A percentile compares a stretch with the other conserved stretches of the same genome.
These are phyloP conservation scores for Drosophila bipectinata DNA, from an alignment of 1,140 invertebrate species.

Conservation along the genomic window DNA sequence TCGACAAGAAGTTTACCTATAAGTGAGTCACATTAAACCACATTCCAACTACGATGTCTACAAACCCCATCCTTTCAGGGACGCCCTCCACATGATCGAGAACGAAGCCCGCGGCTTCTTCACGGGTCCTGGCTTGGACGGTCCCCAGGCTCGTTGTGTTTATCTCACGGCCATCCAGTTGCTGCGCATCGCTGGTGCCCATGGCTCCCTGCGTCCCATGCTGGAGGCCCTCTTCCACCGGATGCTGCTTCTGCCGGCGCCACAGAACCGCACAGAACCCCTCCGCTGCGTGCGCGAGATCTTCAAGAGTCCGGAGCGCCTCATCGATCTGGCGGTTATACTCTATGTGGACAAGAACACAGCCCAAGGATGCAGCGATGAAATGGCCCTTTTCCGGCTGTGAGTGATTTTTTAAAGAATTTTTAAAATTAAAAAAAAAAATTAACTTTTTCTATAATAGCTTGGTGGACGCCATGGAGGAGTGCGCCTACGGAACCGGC, in stretches of 20 bases:
- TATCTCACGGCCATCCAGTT: conserved; percentile 89
- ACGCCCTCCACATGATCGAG: conserved; percentile 83
- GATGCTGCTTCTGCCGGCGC: conserved; percentile 94
- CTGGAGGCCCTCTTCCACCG: conserved; percentile 96
- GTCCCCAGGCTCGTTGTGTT: conserved; percentile 81
- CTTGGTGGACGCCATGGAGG: conserved; percentile 95
- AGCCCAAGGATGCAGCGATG: conserved; percentile 91
- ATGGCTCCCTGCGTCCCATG: conserved; percentile 92
- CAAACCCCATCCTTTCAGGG: conserved; percentile 35
- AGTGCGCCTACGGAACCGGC: conserved; percentile 87
- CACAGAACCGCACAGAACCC: conserved; percentile 92
- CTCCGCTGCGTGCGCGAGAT: conserved; percentile 92
- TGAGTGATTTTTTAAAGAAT: conserved; percentile 83
- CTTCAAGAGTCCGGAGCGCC: conserved; percentile 88
- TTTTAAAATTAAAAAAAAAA: neutral
- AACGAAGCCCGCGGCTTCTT: conserved; percentile 83
- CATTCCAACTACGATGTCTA: too few species aligned
- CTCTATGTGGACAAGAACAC: conserved; percentile 90
- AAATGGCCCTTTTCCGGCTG: conserved; percentile 95
- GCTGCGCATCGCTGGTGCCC: conserved; percentile 92
- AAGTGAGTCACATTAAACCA: conserved; percentile 50
- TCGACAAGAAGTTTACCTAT: conserved; percentile 84
- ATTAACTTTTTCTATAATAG: conserved; percentile 83
- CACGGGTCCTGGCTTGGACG: conserved; percentile 79
- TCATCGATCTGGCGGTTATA: conserved; percentile 89